Evolutionary conservation across 2,888 invertebrate species (phyloP).

Genomic region (Chironomus riparius): DNA sequence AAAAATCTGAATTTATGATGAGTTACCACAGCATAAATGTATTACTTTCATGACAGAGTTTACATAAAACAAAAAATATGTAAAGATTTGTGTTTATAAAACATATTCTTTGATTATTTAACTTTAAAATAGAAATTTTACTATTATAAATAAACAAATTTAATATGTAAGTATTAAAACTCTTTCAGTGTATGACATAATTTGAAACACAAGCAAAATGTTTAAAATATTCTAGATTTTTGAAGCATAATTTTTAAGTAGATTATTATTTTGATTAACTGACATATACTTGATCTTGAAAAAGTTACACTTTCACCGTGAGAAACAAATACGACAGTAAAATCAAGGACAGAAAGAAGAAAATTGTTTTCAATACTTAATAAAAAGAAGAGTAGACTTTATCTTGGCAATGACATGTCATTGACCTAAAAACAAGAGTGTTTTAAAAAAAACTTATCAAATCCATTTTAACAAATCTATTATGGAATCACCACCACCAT

Average conservation of each 20-base stretch:
- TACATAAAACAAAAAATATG: not conserved
- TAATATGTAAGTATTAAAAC: not conserved
- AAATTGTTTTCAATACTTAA: not conserved
- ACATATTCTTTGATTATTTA: not conserved
- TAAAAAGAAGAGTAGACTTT: not conserved
- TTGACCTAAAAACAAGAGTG: not conserved
- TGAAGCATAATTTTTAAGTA: no score
- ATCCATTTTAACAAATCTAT: not conserved
- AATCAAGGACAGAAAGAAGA: not conserved
- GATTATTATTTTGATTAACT: not conserved
- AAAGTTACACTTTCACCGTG: not conserved
- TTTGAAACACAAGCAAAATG: no score
- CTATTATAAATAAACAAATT: not conserved
- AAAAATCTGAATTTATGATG: not conserved
- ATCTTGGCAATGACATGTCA: not conserved
- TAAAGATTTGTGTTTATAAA: not conserved
- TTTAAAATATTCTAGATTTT: no score
- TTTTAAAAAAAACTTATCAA: not conserved
- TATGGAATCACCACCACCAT: constrained; percentile 28
- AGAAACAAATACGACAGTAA: not conserved
- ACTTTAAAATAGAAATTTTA: not conserved
- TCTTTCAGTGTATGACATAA: not conserved
- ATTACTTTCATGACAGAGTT: not conserved
- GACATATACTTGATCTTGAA: not conserved
- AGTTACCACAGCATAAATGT: not conserved